A percentile compares a stretch with the other conserved stretches of the same genome.
Evolutionary conservation across 2,888 invertebrate genomes (phyloP).

Genomic region (Gortyna flavago): DNA sequence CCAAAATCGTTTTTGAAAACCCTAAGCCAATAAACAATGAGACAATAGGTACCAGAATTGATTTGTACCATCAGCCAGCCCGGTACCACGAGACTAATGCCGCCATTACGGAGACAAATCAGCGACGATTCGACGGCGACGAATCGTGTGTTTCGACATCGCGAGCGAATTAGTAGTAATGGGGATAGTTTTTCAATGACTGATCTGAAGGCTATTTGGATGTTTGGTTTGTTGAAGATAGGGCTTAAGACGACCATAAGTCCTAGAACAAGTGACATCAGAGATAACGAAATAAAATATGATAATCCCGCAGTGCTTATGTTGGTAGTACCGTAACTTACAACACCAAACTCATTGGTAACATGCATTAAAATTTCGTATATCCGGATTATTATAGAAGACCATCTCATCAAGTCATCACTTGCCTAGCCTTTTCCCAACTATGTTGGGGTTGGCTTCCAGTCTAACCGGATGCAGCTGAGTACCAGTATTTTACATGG

Average conservation of each 20-base stretch:
- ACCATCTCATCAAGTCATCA: too few relatives aligned
- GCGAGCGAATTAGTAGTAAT: slow-evolving; percentile 68
- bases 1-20: slow-evolving; percentile 46
- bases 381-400: too few relatives aligned
- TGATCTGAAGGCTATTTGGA: slow-evolving; percentile 19
- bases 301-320: too few relatives aligned
- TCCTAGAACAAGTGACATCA: not conserved
- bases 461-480: too few relatives aligned
- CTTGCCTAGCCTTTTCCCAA: too few relatives aligned
- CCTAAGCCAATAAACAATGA: slow-evolving; percentile 62
- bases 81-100: slow-evolving; percentile 67
- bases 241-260: not conserved
- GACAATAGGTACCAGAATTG: slow-evolving; percentile 67
- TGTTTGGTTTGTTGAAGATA: not conserved
- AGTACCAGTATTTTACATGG: too few relatives aligned
- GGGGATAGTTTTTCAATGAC: slow-evolving; percentile 58
- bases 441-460: too few relatives aligned
- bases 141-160: slow-evolving; percentile 69
- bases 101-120: slow-evolving; percentile 73
- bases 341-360: not conserved
- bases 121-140: slow-evolving; percentile 62
- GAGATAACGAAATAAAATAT: too few relatives aligned
- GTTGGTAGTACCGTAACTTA: too few relatives aligned
- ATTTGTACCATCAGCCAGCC: slow-evolving; percentile 65
- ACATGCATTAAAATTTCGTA: not conserved